phyloP scores from a whole-genome alignment of 2,113 vertebrate species.

The Genyomyrus donnyi region DNA sequence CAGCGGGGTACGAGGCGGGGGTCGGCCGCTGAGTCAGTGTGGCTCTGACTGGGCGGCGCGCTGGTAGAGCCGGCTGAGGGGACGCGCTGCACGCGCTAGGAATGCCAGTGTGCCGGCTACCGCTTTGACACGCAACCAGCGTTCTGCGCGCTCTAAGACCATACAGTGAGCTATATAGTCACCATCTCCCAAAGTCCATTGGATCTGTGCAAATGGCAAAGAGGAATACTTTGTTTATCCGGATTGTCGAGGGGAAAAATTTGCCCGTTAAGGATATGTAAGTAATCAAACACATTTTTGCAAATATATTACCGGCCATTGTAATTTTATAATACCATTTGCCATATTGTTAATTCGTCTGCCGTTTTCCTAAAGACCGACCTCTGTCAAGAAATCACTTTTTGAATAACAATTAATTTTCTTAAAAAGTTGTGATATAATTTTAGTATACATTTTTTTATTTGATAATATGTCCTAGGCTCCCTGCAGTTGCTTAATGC shows the following conservation, averaged over 20 bases:
- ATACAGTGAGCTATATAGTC: not conserved
- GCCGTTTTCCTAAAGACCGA: not conserved
- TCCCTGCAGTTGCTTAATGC: not conserved
- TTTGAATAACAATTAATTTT: not conserved
- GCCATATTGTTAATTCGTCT: not conserved
- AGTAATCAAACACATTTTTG: constrained; percentile 22
- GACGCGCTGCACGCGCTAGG: not conserved
- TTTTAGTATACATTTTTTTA: not conserved
- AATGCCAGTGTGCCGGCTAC: not conserved
- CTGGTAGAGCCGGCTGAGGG: not conserved
- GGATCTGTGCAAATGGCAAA: constrained; percentile 51
- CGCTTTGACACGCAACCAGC: not conserved
- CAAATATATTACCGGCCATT: not conserved
- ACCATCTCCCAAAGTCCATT: not conserved
- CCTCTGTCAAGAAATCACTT: not conserved
- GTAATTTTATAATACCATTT: not conserved
- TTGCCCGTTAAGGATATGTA: constrained; percentile 72
- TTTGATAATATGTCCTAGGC: not conserved
- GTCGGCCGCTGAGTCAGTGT: not conserved
- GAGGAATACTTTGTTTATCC: constrained; percentile 61
- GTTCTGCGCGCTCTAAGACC: not conserved
- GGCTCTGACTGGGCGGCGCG: not conserved
- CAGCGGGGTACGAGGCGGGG: not conserved
- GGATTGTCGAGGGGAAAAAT: constrained; percentile 69
- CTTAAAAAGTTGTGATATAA: not conserved